Percentiles rank a stretch among this genome's conserved stretches.
phyloP scores from a whole-genome alignment of 2,113 vertebrate genomes.

The Bagarius yarrelli region DNA sequence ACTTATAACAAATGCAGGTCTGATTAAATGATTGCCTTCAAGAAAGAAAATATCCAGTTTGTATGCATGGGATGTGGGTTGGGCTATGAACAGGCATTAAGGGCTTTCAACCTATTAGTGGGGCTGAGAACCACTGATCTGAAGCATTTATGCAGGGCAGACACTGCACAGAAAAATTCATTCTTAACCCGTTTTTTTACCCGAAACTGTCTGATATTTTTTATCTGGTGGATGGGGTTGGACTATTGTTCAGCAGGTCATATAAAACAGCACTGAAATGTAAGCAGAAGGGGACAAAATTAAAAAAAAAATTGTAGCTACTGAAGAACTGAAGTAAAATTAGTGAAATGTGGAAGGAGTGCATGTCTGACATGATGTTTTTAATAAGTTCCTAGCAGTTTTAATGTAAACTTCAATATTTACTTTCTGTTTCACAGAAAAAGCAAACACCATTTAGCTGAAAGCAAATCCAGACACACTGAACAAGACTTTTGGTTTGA shows the following conservation, averaged over 20 bases:
- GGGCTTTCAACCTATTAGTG: too few species aligned
- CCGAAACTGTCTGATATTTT: neutral
- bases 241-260: neutral
- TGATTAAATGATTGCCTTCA: too few species aligned
- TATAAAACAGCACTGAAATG: too few species aligned
- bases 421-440: neutral
- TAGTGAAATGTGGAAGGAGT: neutral
- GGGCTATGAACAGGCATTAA: too few species aligned
- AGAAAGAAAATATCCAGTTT: too few species aligned
- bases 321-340: neutral
- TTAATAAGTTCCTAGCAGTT: neutral
- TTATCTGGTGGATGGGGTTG: neutral
- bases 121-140: neutral
- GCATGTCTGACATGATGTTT: neutral
- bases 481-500: neutral
- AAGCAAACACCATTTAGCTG: slow-evolving; percentile 6
- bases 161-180: slow-evolving; percentile 13
- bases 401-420: neutral
- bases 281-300: slow-evolving; percentile 44
- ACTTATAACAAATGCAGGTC: too few species aligned
- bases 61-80: too few species aligned
- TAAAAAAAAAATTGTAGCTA: neutral
- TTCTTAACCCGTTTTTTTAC: neutral
- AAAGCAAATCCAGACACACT: neutral
- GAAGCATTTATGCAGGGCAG: slow-evolving; percentile 11